Evolutionary conservation across 2,797 vertebrate genomes (phyloP), one percentile per base, ranked within the genome.

Genomic region (Aeoliscus strigatus): DNA sequence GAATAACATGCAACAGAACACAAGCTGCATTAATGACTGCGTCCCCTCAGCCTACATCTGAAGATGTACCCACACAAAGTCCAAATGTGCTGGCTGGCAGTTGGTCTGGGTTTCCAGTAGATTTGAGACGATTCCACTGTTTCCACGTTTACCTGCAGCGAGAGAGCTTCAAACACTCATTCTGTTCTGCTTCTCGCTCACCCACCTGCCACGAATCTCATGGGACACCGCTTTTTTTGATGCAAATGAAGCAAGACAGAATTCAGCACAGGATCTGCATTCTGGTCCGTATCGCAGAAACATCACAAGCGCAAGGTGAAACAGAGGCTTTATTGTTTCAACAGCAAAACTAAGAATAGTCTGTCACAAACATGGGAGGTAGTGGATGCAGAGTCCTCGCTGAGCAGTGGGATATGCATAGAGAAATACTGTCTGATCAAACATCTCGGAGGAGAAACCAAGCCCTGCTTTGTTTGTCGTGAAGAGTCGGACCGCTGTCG

Each of bases 301-400:
- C 40, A 56, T 30, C 6, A 8, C 32, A 6, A 43, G 31, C 51
- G 14, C 39, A 43, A 41, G 39, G 43, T 56, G 65, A 35, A 82
- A 51, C 62, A 45, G 51, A 75, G 47, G 59, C 69, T 84, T 84
- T 83, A 84, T 79, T 81, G 60, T 65, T 60, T 56, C 14, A 1
- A 52, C 54, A 60, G 54, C 67, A 60, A 73, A 73, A 63, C 63
- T 12, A 17, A 57, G 27, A 32, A 72, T 70, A 38, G 36, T 68
- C 66, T 51, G 40, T 71, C 71, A 65, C 72, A 82, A 79, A 85
- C 65, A 54, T 56, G 44, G 71, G 84, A 86, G 84, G 84, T 86
- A 86, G 84, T 79, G 18, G 25, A 76, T 51, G 60, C 59, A 9
- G 60, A 76, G 67, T 69, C 70, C 61, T 74, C 68, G 63, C 62